These are phyloP conservation scores for Mirza zaza DNA, from an alignment of 2,113 vertebrate species.

Conservation along the genomic window DNA sequence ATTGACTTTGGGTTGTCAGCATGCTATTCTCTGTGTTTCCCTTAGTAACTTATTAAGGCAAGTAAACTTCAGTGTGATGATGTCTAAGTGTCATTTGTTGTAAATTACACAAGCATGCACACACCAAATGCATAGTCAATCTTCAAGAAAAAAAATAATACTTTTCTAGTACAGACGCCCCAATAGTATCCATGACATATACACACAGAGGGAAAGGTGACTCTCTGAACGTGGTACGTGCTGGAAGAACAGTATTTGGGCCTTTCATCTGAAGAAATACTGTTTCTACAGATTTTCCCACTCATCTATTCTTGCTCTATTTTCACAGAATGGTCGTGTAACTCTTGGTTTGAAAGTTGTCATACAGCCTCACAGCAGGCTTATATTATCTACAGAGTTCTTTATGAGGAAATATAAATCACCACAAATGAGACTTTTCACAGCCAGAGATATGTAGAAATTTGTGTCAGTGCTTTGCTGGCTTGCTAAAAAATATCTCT, in stretches of 20 bases:
- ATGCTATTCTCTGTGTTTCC: constrained; percentile 69
- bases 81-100: constrained; percentile 53
- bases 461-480: constrained; percentile 65
- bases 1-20: constrained; percentile 78
- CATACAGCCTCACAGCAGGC: constrained; percentile 60
- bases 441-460: constrained; percentile 75
- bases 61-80: constrained; percentile 55
- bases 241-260: neutral
- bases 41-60: constrained; percentile 72
- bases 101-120: constrained; percentile 24
- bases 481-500: constrained; percentile 75
- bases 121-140: constrained; percentile 40
- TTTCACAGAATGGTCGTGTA: constrained; percentile 70
- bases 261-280: constrained; percentile 57
- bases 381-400: constrained; percentile 75
- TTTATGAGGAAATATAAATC: constrained; percentile 76
- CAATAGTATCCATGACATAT: neutral
- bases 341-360: constrained; percentile 73
- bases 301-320: constrained; percentile 32
- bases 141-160: neutral
- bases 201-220: neutral
- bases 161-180: neutral
- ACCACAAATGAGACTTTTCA: constrained; percentile 70
- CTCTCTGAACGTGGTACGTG: neutral
- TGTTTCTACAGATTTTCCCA: constrained; percentile 46